Evolutionary conservation across 1,140 invertebrate species (phyloP).

Genomic region (Phymastichus coffea): DNA sequence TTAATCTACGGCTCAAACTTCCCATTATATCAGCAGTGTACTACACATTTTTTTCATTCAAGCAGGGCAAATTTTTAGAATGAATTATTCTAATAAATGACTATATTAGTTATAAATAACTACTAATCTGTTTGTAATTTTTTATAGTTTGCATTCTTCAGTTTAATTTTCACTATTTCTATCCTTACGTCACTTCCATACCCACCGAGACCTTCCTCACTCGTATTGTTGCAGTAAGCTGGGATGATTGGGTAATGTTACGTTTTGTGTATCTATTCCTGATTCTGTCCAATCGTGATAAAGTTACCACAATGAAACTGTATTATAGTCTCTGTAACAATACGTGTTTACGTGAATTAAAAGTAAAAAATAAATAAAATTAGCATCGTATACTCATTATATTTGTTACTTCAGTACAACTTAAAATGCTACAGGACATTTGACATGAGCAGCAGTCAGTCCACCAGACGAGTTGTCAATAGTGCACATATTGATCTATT

Average conservation of each 20-base stretch:
- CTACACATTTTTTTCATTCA: too few species aligned
- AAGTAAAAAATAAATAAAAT: constrained; percentile 24
- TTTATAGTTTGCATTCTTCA: too few species aligned
- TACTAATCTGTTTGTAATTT: too few species aligned
- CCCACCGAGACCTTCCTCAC: constrained; percentile 33
- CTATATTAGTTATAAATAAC: too few species aligned
- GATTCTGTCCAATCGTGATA: constrained; percentile 5
- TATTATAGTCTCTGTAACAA: constrained; percentile 13
- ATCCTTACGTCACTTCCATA: constrained; percentile 11
- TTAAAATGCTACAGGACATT: constrained; percentile 40
- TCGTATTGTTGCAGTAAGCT: constrained; percentile 44
- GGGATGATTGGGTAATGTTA: constrained; percentile 26
- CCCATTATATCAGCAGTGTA: too few species aligned
- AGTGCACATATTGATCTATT: constrained; percentile 32
- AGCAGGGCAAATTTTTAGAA: too few species aligned
- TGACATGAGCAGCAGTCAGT: constrained; percentile 56
- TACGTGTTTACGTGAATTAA: constrained; percentile 3
- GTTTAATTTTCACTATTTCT: constrained; percentile 6
- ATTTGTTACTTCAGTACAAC: constrained; percentile 34
- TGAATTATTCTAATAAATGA: too few species aligned
- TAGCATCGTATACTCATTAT: constrained; percentile 32
- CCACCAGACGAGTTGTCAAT: constrained; percentile 58
- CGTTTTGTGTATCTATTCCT: constrained; percentile 22
- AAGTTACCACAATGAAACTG: neutral
- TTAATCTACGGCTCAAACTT: too few species aligned